These are phyloP conservation scores for Hycleus phaleratus DNA, from an alignment of 1,140 invertebrate species.

Conservation along the genomic window DNA sequence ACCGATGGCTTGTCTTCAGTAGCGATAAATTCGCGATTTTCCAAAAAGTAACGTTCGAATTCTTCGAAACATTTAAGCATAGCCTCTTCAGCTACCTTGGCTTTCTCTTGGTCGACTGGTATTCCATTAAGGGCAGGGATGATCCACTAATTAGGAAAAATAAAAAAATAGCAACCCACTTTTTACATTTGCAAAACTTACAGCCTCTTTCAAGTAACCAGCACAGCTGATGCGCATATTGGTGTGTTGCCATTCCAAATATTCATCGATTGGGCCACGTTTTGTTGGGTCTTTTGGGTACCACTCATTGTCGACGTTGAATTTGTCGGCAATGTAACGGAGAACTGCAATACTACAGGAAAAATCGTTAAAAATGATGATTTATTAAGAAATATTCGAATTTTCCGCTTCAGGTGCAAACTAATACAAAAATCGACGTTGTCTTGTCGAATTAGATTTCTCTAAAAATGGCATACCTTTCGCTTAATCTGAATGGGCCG, in stretches of 20 bases:
- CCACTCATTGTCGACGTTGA: slow-evolving; percentile 54
- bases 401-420: too few relatives aligned
- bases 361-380: not conserved
- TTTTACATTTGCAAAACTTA: slow-evolving; percentile 35
- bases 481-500: slow-evolving; percentile 65
- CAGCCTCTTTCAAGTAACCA: slow-evolving; percentile 60
- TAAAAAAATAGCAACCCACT: slow-evolving; percentile 22
- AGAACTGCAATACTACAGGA: slow-evolving; percentile 65
- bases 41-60: slow-evolving; percentile 58
- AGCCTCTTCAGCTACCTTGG: slow-evolving; percentile 38
- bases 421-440: too few relatives aligned
- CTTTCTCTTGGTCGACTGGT: slow-evolving; percentile 40
- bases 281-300: slow-evolving; percentile 62
- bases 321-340: slow-evolving; percentile 51
- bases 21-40: slow-evolving; percentile 52
- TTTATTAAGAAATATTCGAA: slow-evolving; percentile 1
- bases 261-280: slow-evolving; percentile 75
- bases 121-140: too few relatives aligned
- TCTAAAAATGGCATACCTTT: slow-evolving; percentile 56
- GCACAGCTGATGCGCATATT: slow-evolving; percentile 59
- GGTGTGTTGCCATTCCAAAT: slow-evolving; percentile 79
- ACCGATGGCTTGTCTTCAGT: slow-evolving; percentile 57
- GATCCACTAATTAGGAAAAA: too few relatives aligned
- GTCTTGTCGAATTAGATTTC: not conserved
- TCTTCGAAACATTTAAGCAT: slow-evolving; percentile 51